These are phyloP conservation scores for Burhinus oedicnemus DNA, from an alignment of 2,113 vertebrate genomes.

Conservation along the genomic window DNA sequence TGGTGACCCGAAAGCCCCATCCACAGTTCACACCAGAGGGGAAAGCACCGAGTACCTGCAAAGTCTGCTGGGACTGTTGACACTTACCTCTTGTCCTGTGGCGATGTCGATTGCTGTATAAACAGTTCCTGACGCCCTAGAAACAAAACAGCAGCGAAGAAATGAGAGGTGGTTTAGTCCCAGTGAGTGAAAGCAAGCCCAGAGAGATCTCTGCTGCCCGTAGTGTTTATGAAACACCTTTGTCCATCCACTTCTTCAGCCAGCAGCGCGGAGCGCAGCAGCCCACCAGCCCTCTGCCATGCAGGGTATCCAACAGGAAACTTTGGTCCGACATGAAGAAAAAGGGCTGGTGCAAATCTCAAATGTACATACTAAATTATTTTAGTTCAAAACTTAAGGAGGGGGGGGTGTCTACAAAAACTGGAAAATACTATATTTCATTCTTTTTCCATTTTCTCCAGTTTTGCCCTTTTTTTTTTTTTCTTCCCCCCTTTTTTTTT, in stretches of 20 bases:
- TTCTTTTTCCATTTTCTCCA: not conserved
- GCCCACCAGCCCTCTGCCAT: not conserved
- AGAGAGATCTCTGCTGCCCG: not conserved
- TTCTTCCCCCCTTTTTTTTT: not conserved
- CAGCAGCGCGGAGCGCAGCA: not conserved
- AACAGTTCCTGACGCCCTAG: slow-evolving; percentile 94
- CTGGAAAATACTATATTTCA: not conserved
- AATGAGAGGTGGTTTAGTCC: not conserved
- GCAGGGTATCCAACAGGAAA: not conserved
- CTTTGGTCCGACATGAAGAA: not conserved
- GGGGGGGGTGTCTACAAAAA: fast-evolving
- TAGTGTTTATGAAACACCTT: not conserved
- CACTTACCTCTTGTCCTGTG: slow-evolving; percentile 92
- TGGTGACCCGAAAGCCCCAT: not conserved
- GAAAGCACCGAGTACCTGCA: not conserved
- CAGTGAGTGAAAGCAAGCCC: not conserved
- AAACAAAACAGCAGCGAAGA: slow-evolving; percentile 30
- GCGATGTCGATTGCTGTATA: slow-evolving; percentile 98
- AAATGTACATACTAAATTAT: not conserved
- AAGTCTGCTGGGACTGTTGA: not conserved
- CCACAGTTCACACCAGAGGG: not conserved
- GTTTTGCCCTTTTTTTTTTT: not conserved
- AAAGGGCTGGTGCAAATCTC: not conserved
- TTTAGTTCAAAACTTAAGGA: not conserved
- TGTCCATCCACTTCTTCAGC: not conserved